Evolutionary conservation across 2,888 invertebrate genomes (phyloP).

Genomic region (Augochlorella aurata): DNA sequence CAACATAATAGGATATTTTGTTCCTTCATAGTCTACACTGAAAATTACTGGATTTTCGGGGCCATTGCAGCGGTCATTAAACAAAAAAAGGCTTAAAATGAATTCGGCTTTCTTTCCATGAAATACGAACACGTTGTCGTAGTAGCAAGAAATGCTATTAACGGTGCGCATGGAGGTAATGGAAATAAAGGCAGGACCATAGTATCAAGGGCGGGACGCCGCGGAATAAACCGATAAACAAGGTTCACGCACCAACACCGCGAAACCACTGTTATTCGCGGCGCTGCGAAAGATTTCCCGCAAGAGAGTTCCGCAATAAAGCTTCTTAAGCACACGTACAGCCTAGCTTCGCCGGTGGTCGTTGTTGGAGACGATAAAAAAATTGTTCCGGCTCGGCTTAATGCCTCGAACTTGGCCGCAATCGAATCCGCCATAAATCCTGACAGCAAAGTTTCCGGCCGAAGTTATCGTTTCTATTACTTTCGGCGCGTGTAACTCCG

Average conservation of each 20-base stretch:
- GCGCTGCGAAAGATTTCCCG: not conserved
- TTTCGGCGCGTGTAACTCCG: not conserved
- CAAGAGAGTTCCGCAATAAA: constrained; percentile 21
- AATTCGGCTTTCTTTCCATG: too few relatives aligned
- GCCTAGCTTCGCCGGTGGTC: not conserved
- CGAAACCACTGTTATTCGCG: not conserved
- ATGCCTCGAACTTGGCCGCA: constrained; percentile 15
- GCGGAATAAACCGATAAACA: too few relatives aligned
- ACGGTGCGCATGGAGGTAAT: too few relatives aligned
- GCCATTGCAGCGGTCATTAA: too few relatives aligned
- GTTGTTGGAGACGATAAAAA: constrained; percentile 13
- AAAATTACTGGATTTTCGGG: too few relatives aligned
- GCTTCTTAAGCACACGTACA: constrained; percentile 9
- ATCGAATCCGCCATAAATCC: constrained; percentile 27
- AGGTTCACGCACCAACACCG: not conserved
- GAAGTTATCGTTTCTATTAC: constrained; percentile 31
- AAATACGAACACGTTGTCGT: too few relatives aligned
- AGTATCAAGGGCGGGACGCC: too few relatives aligned
- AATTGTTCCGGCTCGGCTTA: constrained; percentile 7
- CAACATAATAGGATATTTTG: too few relatives aligned
- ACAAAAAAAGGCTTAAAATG: too few relatives aligned
- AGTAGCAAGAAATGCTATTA: too few relatives aligned
- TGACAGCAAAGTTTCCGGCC: not conserved
- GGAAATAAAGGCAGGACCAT: too few relatives aligned
- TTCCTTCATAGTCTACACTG: too few relatives aligned